Base-by-base conservation (phyloP, 2,888 invertebrate species). In the Petrolisthes cinctipes region DNA sequence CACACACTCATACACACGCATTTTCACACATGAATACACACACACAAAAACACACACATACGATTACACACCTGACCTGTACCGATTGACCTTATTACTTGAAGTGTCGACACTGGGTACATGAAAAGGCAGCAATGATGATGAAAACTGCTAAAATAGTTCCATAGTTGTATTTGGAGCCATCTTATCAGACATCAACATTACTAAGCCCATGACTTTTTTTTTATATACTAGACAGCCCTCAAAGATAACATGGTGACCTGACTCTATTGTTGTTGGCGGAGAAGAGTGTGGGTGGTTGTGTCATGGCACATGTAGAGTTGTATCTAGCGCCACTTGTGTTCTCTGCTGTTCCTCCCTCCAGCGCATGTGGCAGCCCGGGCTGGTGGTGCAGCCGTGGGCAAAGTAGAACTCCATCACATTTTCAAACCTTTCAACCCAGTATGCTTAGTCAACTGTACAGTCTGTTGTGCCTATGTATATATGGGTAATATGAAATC, bases 381-480 rank as follows among this genome's bases (percentile, higher is more conserved):
- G 83, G 83, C 73, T 56, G n/a, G 57, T 83, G 73, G 83, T 83
- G 83, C 83, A 71, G 81, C 85, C 80, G 73, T 75, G 37, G 76
- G 86, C 86, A 82, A 37, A 83, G 82, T 86, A 83, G 57, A 57
- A 86, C 76, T 86, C 78, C 71, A 86, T 82, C 86, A 86, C 86
- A 83, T 86, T 86, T 86, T 83, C 80, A 80, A 79, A 79, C 86
- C 86, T 86, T 83, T 82, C 86, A 83, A 86, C 86, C 83, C 83
- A 82, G 82, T 86, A 89, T 89, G 78, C 86, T 89, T 85, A 89
- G 89, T 89, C 89, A 89, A 82, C 80, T 89, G 89, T 89, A 89
- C 89, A 89, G 89, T 89, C 89, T 89, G 89, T 89, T 86, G 89
- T 89, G 89, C 89, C 89, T 89, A 89, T 89, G 89, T 89, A 89